These are phyloP conservation scores for Psettodes erumei DNA, from an alignment of 2,113 vertebrate genomes.

Conservation along the genomic window DNA sequence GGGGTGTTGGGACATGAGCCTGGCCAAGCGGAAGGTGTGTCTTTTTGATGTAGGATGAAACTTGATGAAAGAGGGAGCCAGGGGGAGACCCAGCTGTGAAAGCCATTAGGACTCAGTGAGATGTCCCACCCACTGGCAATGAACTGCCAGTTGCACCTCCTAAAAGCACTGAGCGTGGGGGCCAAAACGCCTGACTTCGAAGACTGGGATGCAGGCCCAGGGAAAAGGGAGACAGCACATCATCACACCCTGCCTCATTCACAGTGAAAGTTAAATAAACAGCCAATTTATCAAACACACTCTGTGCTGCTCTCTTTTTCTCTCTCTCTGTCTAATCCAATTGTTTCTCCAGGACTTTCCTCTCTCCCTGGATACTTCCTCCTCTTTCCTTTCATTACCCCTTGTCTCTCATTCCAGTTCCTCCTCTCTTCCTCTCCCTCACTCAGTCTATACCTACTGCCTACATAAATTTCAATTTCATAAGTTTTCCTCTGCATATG, in stretches of 20 bases:
- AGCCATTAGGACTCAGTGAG: conserved; percentile 68
- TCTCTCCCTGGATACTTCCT: conserved; percentile 45
- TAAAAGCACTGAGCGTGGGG: conserved; percentile 7
- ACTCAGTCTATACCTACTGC: conserved; percentile 33
- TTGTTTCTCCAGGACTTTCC: conserved; percentile 65
- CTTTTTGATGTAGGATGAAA: conserved; percentile 76
- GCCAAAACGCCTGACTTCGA: conserved; percentile 44
- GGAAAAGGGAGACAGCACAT: conserved; percentile 38
- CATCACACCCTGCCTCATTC: conserved; percentile 59
- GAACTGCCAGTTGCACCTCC: conserved; percentile 34
- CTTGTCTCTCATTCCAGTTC: conserved; percentile 39
- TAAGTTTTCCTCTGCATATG: conserved; percentile 54
- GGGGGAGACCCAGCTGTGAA: conserved; percentile 72
- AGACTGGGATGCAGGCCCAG: conserved; percentile 9
- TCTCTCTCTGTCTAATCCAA: conserved; percentile 60
- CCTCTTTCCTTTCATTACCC: conserved; percentile 54
- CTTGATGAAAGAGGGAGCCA: conserved; percentile 61
- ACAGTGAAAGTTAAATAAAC: conserved; percentile 67
- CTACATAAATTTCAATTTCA: conserved; percentile 69
- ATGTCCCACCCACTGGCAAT: conserved; percentile 71
- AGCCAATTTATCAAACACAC: conserved; percentile 63
- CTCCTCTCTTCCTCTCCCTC: conserved; percentile 18
- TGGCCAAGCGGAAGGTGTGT: conserved; percentile 72
- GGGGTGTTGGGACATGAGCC: not conserved
- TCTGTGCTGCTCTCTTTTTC: conserved; percentile 25